Conservation (phyloP, 2,113 vertebrate genomes). For the Pelodiscus sinensis region DNA sequence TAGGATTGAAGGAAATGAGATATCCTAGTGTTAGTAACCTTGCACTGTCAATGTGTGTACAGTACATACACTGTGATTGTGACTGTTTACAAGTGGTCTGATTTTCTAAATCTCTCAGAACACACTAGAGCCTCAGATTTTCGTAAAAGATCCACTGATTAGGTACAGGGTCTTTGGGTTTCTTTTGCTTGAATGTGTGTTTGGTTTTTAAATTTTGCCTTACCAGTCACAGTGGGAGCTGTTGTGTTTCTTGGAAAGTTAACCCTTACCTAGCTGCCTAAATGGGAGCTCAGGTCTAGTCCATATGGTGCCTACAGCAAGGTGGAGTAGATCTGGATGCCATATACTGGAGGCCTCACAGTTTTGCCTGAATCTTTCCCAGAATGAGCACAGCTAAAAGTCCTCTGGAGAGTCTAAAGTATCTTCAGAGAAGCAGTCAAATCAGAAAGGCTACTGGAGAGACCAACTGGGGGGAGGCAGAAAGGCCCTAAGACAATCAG, state of each 20-base stretch:
- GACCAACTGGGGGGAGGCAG: too few relatives aligned
- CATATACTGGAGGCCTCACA: too few relatives aligned
- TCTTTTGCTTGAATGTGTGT: too few relatives aligned
- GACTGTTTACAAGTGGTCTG: neutral
- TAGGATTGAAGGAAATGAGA: neutral
- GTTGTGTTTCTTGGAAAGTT: neutral
- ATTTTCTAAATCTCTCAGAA: neutral
- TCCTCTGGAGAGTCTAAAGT: too few relatives aligned
- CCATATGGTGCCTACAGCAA: neutral
- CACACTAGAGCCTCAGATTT: neutral
- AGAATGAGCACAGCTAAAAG: too few relatives aligned
- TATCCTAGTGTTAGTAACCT: neutral
- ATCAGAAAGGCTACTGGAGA: too few relatives aligned
- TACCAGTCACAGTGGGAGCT: neutral
- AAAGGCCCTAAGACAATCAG: too few relatives aligned
- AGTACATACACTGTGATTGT: neutral
- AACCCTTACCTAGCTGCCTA: neutral
- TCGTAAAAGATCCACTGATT: neutral
- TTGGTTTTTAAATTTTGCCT: neutral
- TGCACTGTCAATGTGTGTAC: neutral
- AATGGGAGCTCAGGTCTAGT: neutral
- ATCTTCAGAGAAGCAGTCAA: too few relatives aligned
- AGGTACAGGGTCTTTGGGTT: neutral
- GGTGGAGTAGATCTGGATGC: neutral
- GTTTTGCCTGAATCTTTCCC: too few relatives aligned